Evolutionary conservation across 2,797 vertebrate species (phyloP), one percentile per base, ranked within the genome.

Genomic region (Centroberyx gerrardi): DNA sequence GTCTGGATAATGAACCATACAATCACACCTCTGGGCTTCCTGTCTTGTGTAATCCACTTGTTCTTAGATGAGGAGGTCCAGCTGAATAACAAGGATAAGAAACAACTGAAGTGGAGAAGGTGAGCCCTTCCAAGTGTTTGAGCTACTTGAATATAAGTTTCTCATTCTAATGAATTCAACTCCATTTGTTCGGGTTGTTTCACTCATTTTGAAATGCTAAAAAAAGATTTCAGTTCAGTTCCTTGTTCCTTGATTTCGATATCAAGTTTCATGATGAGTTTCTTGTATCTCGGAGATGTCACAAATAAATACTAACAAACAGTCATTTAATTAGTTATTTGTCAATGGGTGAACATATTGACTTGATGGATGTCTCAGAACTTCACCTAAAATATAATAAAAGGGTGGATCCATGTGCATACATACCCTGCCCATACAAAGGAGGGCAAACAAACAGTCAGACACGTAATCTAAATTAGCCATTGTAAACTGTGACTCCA

Each of bases 11-110:
- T 65, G 69, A 76, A 76, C n/a, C 71, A 28, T 9, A 78, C 79
- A 69, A 83, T 86, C 82, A 88, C 86, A 85, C 74, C 68, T 87
- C 74, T 73, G 64, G 72, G 66, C 81, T 89, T 90, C 86, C 85
- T 85, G 76, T 74, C 78, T 84, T 76, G 36, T 81, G 68, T 68
- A 76, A 70, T 80, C 28, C 60, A 80, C 63, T 81, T 78, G 76
- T 84, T 87, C 81, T 66, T 77, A 48, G 74, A 73, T 65, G 65
- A 74, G 64, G 59, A 66, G 14, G 29, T 53, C n/a, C 17, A 72
- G n/a, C 75, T 72, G 72, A 81, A 74, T 79, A 78, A 77, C 55
- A 82, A 62, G 15, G 22, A 29, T 51, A 29, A 64, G 66, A 82
- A 69, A 60, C 28, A 68, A 68, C 27, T 33, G 7, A 62, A 64